These are phyloP conservation scores for Osmerus eperlanus DNA, from an alignment of 2,113 vertebrate species.

Conservation along the genomic window DNA sequence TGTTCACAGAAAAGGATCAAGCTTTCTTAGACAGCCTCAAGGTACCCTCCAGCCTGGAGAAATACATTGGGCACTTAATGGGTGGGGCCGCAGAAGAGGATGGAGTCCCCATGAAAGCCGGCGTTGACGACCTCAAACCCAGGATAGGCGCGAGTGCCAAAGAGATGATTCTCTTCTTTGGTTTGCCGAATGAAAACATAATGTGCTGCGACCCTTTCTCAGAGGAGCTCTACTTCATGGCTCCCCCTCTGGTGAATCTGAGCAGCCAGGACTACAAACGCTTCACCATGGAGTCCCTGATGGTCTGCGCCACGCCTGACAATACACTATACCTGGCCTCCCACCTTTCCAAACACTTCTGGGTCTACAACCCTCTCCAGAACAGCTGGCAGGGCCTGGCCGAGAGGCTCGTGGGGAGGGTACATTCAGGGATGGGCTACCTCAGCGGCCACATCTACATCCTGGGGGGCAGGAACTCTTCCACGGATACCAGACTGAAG, in stretches of 20 bases:
- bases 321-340: slow-evolving; percentile 82
- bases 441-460: slow-evolving; percentile 84
- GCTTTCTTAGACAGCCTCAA: slow-evolving; percentile 73
- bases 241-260: slow-evolving; percentile 75
- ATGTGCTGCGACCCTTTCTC: slow-evolving; percentile 83
- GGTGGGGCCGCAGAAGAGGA: slow-evolving; percentile 57
- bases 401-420: slow-evolving; percentile 75
- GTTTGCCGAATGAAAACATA: slow-evolving; percentile 81
- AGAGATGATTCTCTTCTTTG: slow-evolving; percentile 86
- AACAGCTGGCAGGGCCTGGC: slow-evolving; percentile 83
- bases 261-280: slow-evolving; percentile 78
- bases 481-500: slow-evolving; percentile 77
- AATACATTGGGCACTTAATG: slow-evolving; percentile 55
- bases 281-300: slow-evolving; percentile 76
- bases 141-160: slow-evolving; percentile 81
- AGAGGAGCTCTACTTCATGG: slow-evolving; percentile 80
- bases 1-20: slow-evolving; percentile 76
- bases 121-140: slow-evolving; percentile 61
- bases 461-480: slow-evolving; percentile 77
- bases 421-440: slow-evolving; percentile 82
- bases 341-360: slow-evolving; percentile 83
- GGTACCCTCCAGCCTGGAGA: slow-evolving; percentile 59
- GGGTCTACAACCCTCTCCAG: slow-evolving; percentile 79
- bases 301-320: slow-evolving; percentile 80
- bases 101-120: slow-evolving; percentile 40